Base-by-base conservation (phyloP, 2,797 vertebrate species). In the Bradypodion ventrale region DNA sequence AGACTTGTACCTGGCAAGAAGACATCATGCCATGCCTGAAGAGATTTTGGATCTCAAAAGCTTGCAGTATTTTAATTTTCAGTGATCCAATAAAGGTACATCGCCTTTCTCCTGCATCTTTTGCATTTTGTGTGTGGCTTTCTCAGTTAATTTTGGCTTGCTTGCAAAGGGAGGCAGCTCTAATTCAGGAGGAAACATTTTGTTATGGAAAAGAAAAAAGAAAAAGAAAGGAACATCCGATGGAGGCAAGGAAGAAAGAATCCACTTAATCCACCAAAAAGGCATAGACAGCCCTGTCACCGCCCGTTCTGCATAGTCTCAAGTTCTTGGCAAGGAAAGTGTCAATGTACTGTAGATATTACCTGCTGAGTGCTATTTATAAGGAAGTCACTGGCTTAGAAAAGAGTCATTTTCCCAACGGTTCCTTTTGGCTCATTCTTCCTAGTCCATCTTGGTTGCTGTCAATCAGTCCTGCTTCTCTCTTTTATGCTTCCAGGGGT, bases 401-500 rank as follows among this genome's bases (percentile, higher is more conserved):
- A 89, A 87, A 59, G 32, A 74, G 68, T 46, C 19, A 78, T 75
- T 29, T 69, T 70, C 6, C 37, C 70, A 2, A 12, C 0, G 2
- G 3, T 0, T 3, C 42, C 62, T 80, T 62, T 76, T 63, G 69
- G 75, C 68, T 56, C 40, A 46, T 60, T 75, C 75, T 78, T 35
- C 68, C n/a, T 35, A 56, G 65, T 23, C 21, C 6, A 32, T 77
- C 7, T 85, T 21, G 52, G 81, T n/a, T 16, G 32, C 46, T 68
- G 37, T 2, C 25, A 9, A 52, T 97, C 93, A 99, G 88, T 98
- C 97, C 23, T 95, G 95, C 93, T 98, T 98, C 91, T 96, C 95
- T 92, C 86, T 96, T 94, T 97, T 98, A 92, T 97, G 97, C 85
- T 95, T 98, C 98, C 98, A 99, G 78, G 98, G 98, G 90, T 98